A percentile compares a stretch with the other conserved stretches of the same genome.
These are phyloP conservation scores for Phylloscopus trochilus DNA, from an alignment of 2,113 vertebrate genomes.

Conservation along the genomic window DNA sequence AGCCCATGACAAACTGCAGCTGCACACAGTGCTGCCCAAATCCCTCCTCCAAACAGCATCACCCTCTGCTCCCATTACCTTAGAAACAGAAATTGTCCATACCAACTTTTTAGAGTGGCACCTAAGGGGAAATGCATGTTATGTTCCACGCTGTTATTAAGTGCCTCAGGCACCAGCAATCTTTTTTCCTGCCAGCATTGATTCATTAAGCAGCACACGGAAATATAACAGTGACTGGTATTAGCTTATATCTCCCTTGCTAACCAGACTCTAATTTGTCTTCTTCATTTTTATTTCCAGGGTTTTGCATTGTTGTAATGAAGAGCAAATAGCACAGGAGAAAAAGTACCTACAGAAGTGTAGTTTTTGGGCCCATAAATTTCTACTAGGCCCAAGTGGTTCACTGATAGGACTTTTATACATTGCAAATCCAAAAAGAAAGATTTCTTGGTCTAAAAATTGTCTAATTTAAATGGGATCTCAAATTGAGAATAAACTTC, in stretches of 20 bases:
- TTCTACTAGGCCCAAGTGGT: not conserved
- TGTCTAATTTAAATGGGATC: not conserved
- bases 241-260: slow-evolving; percentile 4
- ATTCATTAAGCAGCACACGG: not conserved
- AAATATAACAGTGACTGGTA: not conserved
- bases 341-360: not conserved
- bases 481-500: not conserved
- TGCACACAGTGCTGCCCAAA: not conserved
- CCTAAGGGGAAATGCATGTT: not conserved
- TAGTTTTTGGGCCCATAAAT: not conserved
- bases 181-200: slow-evolving; percentile 12
- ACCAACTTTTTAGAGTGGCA: not conserved
- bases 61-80: not conserved
- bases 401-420: not conserved
- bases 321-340: not conserved
- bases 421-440: not conserved
- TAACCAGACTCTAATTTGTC: slow-evolving; percentile 20
- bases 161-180: slow-evolving; percentile 1
- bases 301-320: not conserved
- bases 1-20: rapidly evolving
- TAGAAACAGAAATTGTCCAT: not conserved
- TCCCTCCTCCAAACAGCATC: not conserved
- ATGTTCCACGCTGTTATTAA: not conserved
- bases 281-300: slow-evolving; percentile 6
- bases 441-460: not conserved